A percentile compares a stretch with the other conserved stretches of the same genome.
These are phyloP conservation scores for Monoplex corrugatus DNA, from an alignment of 2,888 invertebrate genomes.

Conservation along the genomic window DNA sequence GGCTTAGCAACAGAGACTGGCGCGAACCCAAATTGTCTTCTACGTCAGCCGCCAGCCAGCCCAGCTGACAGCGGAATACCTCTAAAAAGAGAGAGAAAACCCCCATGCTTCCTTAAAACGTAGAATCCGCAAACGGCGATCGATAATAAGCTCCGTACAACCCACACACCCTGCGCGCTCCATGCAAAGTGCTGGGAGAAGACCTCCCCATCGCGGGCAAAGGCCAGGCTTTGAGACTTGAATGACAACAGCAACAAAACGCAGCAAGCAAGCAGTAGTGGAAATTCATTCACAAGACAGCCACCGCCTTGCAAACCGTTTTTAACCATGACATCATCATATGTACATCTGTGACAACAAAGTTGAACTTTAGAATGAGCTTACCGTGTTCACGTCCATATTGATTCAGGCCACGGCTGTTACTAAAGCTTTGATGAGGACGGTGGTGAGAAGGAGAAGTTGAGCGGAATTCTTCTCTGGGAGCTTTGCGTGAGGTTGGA, in stretches of 20 bases:
- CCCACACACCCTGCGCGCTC: not conserved
- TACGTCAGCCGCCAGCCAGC: conserved; percentile 19
- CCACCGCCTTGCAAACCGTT: not conserved
- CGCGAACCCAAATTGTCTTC: conserved; percentile 29
- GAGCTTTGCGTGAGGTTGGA: not conserved
- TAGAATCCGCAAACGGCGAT: not conserved
- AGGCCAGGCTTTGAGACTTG: not conserved
- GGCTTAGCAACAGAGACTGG: conserved; percentile 21
- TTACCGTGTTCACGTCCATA: conserved; percentile 20
- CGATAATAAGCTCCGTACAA: not conserved
- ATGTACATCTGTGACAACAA: not conserved
- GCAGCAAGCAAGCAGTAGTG: no score
- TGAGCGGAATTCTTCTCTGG: conserved; percentile 28
- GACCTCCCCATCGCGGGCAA: not conserved
- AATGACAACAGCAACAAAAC: not conserved
- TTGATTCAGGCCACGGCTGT: not conserved
- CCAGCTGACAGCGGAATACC: conserved; percentile 23
- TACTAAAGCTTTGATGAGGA: no score
- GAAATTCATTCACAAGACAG: conserved; percentile 35
- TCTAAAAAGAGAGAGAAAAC: not conserved
- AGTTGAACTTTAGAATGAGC: not conserved
- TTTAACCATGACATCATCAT: not conserved
- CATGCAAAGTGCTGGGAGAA: not conserved
- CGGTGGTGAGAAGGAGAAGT: not conserved
- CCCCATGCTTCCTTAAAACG: conserved; percentile 17